phyloP scores from a whole-genome alignment of 2,888 invertebrate species.

The Elysia crispata region DNA sequence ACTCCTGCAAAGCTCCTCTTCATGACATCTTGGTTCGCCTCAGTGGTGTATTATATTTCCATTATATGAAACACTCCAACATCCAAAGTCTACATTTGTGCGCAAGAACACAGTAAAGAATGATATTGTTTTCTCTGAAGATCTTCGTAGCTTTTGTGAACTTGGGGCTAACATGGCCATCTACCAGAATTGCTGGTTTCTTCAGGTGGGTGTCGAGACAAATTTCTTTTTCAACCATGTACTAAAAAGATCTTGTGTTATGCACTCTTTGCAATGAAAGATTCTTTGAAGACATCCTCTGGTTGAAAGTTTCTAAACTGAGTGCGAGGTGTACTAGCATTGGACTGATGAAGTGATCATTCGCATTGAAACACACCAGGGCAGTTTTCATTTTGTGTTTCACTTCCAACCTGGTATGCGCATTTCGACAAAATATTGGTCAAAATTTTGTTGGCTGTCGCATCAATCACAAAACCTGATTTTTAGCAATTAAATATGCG shows the following conservation, averaged over 20 bases:
- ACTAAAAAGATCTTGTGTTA: conserved; percentile 3
- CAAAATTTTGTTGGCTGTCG: neutral
- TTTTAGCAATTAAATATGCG: neutral
- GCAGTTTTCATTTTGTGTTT: neutral
- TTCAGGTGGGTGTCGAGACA: neutral
- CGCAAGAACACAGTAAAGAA: neutral
- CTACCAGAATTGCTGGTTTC: neutral
- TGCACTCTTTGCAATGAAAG: neutral
- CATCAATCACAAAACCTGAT: neutral
- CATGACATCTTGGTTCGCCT: neutral
- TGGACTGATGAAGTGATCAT: neutral
- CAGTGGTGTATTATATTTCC: neutral
- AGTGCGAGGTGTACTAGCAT: neutral
- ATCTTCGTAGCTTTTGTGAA: neutral
- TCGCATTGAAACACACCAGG: conserved; percentile 2
- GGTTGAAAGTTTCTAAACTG: conserved; percentile 1
- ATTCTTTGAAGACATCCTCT: conserved; percentile 3
- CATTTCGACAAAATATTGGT: neutral
- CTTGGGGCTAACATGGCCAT: neutral
- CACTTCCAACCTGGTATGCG: conserved; percentile 1
- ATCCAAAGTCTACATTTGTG: neutral
- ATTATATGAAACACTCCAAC: neutral
- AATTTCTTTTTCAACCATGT: neutral
- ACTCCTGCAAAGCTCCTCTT: no score
- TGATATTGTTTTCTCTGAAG: neutral